These are phyloP conservation scores for Phthorimaea operculella DNA, from an alignment of 1,140 invertebrate genomes.

Conservation along the genomic window DNA sequence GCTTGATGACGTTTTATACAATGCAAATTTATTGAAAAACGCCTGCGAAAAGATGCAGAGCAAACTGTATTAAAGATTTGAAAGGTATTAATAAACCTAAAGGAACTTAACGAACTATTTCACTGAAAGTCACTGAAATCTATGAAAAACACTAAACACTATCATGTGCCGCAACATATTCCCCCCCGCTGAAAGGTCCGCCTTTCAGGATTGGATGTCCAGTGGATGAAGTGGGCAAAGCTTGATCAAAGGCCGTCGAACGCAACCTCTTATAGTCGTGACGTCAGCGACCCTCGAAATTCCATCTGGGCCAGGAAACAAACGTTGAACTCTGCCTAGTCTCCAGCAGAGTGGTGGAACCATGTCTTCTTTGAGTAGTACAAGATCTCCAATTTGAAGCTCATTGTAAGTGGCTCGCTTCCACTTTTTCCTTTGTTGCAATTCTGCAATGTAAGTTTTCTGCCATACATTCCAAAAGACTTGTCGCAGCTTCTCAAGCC, in stretches of 20 bases:
- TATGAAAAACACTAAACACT: no score
- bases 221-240: constrained; percentile 1
- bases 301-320: constrained; percentile 5
- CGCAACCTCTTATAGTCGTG: neutral
- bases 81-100: no score
- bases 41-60: no score
- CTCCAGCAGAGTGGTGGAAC: constrained; percentile 1
- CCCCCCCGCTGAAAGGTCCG: neutral
- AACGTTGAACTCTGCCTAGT: neutral
- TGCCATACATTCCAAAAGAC: constrained; percentile 23
- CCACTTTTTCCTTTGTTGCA: constrained; percentile 18
- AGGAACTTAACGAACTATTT: no score
- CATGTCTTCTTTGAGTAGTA: constrained; percentile 1
- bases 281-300: neutral
- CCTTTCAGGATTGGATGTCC: neutral
- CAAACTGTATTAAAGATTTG: no score
- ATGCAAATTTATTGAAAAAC: no score
- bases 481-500: constrained; percentile 15
- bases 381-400: neutral
- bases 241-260: neutral
- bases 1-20: no score
- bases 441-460: constrained; percentile 16
- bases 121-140: no score
- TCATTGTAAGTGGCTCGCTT: neutral
- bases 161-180: neutral